Percentiles rank a stretch among this genome's conserved stretches.
phyloP scores from a whole-genome alignment of 2,113 vertebrate genomes.

The Grammatotria lemairii region DNA sequence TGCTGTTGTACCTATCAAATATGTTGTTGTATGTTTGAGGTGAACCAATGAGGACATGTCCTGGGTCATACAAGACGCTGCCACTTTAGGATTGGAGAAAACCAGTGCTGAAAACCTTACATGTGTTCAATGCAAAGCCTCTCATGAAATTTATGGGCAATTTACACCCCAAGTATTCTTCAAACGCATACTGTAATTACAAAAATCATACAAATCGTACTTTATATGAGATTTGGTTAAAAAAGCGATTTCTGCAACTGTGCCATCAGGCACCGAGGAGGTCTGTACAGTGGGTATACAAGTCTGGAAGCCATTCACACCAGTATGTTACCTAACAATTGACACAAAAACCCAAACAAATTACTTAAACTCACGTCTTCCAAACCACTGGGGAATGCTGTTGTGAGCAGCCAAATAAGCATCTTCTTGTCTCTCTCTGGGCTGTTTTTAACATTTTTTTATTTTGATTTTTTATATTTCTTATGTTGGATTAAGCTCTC shows the following conservation, averaged over 20 bases:
- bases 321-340: conserved; percentile 55
- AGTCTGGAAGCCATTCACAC: conserved; percentile 33
- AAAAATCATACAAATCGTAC: conserved; percentile 34
- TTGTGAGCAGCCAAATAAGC: conserved; percentile 46
- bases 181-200: conserved; percentile 4
- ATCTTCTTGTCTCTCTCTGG: conserved; percentile 28
- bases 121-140: conserved; percentile 17
- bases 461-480: neutral
- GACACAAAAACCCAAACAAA: conserved; percentile 32
- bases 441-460: neutral
- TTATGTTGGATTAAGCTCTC: conserved; percentile 6
- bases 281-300: conserved; percentile 6
- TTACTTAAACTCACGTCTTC: conserved; percentile 33
- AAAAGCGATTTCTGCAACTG: conserved; percentile 20
- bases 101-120: conserved; percentile 1
- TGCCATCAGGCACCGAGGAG: conserved; percentile 4
- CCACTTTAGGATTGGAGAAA: neutral
- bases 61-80: neutral
- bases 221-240: conserved; percentile 37
- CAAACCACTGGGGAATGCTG: conserved; percentile 33
- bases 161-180: conserved; percentile 14
- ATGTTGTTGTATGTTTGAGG: neutral
- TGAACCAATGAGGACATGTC: neutral
- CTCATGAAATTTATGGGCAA: neutral
- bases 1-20: conserved; percentile 11